Base-by-base conservation (phyloP, 2,113 vertebrate genomes). In the Pomatostomus ruficeps region DNA sequence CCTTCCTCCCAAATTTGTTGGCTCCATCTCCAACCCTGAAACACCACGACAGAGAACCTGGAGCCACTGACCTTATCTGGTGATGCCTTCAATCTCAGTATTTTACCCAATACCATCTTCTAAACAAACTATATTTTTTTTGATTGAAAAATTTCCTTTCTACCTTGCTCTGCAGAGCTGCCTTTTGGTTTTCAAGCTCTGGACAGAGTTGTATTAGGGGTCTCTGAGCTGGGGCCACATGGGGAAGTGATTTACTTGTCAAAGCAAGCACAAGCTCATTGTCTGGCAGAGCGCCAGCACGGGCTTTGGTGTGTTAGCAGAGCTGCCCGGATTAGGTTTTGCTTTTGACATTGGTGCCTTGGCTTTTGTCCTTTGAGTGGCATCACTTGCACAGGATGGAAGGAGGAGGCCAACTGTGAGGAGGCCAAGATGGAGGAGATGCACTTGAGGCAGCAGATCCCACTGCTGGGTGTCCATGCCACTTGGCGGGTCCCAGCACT, bases 401-500 rank as follows among this genome's bases (percentile, higher is more conserved):
- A 66, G 78, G 17, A 33, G 49, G 14, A 65, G 57, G 36, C 1
- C 3, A 85, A 48, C 28, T 29, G 31, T 5, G 3, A 52, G 4
- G 12, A 76, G 38, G 33, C 40, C 35, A 45, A 36, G 54, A 35
- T n/a, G 36, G 46, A 86, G 25, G 20, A 79, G 31, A 22, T 35
- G 40, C 38, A 11, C 31, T 76, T 55, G 6, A 35, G 26, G 38
- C 9, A 67, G 62, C 33, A 82, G 61, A 33, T 59, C 9, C 77
- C 2, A 1, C 9, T 15, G 21, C 48, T 4, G 6, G 26, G 4
- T 5, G 36, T 52, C 49, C 0, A 2, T 49, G 77, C 35, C 1
- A 0, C 62, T 48, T 10, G 0, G 2, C 0, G 0, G 20, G 33
- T 25, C 31, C 73, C 35, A 21, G 38, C 0, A 1, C 36, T 35